Base-by-base conservation (phyloP, 2,888 invertebrate genomes). In the Sthenelais limicola region DNA sequence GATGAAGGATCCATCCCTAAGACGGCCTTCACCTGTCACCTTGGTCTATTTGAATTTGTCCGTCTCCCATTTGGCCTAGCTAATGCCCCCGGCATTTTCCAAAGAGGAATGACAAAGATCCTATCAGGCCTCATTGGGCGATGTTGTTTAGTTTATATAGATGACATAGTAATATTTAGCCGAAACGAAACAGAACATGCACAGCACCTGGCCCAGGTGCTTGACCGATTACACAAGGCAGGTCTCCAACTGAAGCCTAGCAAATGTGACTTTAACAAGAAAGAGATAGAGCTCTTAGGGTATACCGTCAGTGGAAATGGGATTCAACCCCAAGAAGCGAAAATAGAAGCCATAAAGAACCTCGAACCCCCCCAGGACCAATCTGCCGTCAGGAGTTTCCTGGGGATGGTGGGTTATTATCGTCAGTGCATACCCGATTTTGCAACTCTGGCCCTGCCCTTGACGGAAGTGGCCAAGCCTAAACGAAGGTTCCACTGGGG, bases 71-170 rank as follows among this genome's bases (percentile, higher is more conserved):
- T 77, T 54, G 76, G 76, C 5, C 32, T 76, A 24, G 38, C 43
- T 1, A 77, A 76, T 70, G 72, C 73, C 3, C 76, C 73, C 1
- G 58, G 69, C 3, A 33, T 26, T 2, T 77, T 76, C 52, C 72
- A 68, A 49, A n/a, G 68, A 3, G 33, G 49, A 1, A 76, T 77
- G 74, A 52, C 67, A 5, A 35, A 15, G 3, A 26, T 72, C 28
- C 5, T 73, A 9, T 18, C 28, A n/a, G 58, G 35, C 32, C 24
- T 28, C 15, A n/a, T 73, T 4, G 70, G 58, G 3, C 71, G 9
- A 66, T 28, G 58, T 1, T 58, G 47, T 2, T 15, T 73, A 18
- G 56, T 70, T 2, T 76, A 76, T 56, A 21, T 76, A 7, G 76
- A 76, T 35, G 76, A 76, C 33, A 66, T 76, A 15, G 69, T 76